A percentile compares a stretch with the other conserved stretches of the same genome.
These are phyloP conservation scores for Camponotus vicinus DNA, from an alignment of 1,140 invertebrate genomes.

Conservation along the genomic window DNA sequence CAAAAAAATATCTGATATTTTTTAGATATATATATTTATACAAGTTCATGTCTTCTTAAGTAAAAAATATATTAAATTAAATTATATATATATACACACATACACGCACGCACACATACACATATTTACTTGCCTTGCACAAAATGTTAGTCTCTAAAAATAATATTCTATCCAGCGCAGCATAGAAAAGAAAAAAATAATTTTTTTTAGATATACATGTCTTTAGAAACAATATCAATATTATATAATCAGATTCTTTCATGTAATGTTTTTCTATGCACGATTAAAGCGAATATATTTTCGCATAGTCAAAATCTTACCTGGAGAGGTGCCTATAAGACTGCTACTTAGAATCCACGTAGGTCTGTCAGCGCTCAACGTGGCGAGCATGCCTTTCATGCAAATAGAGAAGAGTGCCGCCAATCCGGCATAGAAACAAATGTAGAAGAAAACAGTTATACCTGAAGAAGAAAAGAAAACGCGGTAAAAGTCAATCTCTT, in stretches of 20 bases:
- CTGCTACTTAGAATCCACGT: constrained; percentile 91
- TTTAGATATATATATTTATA: no score
- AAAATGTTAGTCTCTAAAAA: neutral
- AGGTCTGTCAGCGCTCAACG: constrained; percentile 90
- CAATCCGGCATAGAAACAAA: constrained; percentile 93
- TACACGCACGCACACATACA: no score
- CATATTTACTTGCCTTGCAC: neutral
- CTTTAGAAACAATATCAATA: neutral
- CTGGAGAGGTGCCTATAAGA: constrained; percentile 95
- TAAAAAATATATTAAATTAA: neutral
- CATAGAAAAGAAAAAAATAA: neutral
- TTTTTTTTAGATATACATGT: neutral
- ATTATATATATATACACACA: no score
- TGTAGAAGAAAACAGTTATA: constrained; percentile 93
- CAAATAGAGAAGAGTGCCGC: constrained; percentile 93
- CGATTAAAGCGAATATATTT: neutral
- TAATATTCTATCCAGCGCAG: constrained; percentile 3
- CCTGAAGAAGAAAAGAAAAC: constrained; percentile 86
- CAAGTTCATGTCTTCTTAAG: neutral
- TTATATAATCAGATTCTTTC: neutral
- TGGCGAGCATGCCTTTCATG: constrained; percentile 92
- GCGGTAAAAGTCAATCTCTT: neutral
- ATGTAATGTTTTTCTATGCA: neutral
- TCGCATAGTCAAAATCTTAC: constrained; percentile 81
- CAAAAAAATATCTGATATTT: no score